Conservation (phyloP, 2,113 vertebrate species). For the Embiotoca jacksoni region DNA sequence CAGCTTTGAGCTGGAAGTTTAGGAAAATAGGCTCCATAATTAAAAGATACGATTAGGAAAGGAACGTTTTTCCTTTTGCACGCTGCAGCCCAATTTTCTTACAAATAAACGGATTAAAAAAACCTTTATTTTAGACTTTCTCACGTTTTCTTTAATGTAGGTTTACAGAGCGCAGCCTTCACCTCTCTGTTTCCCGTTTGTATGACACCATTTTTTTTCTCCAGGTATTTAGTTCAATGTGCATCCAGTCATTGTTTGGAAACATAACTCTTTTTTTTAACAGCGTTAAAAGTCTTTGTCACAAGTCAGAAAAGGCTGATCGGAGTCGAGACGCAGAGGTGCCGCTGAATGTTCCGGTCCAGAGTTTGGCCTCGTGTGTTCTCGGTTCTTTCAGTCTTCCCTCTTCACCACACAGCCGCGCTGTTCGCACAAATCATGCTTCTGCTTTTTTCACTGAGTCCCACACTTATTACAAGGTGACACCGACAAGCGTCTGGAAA, state of each 20-base stretch:
- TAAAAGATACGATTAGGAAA: too few species aligned
- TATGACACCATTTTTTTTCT: not conserved
- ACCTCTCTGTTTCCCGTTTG: not conserved
- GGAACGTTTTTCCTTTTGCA: too few species aligned
- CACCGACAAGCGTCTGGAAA: conserved; percentile 15
- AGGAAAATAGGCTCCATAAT: too few species aligned
- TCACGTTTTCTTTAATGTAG: too few species aligned
- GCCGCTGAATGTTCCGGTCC: too few species aligned
- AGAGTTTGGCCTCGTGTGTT: not conserved
- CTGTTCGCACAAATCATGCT: conserved; percentile 64
- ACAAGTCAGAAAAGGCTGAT: not conserved
- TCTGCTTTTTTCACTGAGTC: not conserved
- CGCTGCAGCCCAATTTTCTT: too few species aligned
- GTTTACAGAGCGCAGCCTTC: too few species aligned
- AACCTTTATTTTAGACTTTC: not conserved
- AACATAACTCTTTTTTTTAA: not conserved
- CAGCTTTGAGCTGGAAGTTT: too few species aligned
- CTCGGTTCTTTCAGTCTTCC: conserved; percentile 2
- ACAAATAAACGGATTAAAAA: not conserved
- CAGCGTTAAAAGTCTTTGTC: not conserved
- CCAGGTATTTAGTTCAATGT: not conserved
- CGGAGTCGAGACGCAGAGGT: too few species aligned
- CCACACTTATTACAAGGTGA: conserved; percentile 11
- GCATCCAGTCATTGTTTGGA: not conserved
- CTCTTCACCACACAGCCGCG: conserved; percentile 70